Conservation (phyloP, 2,888 invertebrate genomes). For the Odontothrips loti region DNA sequence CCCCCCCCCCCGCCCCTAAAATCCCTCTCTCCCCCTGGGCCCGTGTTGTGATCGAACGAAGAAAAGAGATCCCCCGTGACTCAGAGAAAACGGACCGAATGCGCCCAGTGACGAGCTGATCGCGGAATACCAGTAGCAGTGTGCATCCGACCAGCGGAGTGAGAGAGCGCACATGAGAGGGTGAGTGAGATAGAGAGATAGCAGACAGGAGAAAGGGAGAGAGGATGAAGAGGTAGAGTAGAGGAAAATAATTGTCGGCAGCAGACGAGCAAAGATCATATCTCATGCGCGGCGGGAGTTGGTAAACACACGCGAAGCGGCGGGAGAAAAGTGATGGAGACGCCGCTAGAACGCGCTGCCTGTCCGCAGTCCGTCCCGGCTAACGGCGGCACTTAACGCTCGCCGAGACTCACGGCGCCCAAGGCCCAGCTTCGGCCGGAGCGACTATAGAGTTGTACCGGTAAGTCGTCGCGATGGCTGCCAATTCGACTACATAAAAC, state of each 20-base stretch:
- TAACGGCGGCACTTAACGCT: background rate
- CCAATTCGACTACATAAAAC: no score
- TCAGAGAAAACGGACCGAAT: background rate
- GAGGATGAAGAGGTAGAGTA: background rate
- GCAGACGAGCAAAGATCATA: background rate
- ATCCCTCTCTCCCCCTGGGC: background rate
- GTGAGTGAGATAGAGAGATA: background rate
- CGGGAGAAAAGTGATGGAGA: background rate
- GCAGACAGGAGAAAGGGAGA: background rate
- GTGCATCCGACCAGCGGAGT: no score
- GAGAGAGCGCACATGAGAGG: no score
- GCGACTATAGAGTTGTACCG: no score
- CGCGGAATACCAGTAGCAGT: no score
- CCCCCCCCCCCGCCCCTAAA: background rate
- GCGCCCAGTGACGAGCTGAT: no score
- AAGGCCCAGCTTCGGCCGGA: no score
- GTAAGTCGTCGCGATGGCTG: no score
- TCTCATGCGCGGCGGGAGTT: background rate
- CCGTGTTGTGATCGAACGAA: background rate
- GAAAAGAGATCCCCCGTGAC: background rate
- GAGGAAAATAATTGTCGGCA: background rate
- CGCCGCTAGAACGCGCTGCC: no score
- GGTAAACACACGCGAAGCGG: no score
- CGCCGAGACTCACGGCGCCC: no score
- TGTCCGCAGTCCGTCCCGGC: background rate